Conservation (phyloP, 1,140 invertebrate genomes). For the Drosophila pruinosa region DNA sequence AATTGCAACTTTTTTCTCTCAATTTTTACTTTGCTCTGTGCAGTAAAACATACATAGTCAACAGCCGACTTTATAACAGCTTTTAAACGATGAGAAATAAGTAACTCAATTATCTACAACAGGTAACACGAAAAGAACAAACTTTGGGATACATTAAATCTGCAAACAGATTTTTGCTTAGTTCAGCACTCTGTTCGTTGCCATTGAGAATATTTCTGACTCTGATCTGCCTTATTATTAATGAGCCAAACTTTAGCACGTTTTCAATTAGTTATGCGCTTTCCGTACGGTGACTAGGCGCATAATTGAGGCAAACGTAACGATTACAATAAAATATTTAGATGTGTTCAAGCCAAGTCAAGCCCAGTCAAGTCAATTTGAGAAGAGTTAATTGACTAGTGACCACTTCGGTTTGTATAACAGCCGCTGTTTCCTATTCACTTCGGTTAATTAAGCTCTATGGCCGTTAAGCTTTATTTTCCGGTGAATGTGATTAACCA, state of each 20-base stretch:
- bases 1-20: slow-evolving; percentile 39
- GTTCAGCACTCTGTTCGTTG: background rate
- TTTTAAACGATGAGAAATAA: slow-evolving; percentile 49
- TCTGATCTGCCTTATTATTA: slow-evolving; percentile 64
- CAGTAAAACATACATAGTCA: slow-evolving; percentile 59
- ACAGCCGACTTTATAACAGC: slow-evolving; percentile 60
- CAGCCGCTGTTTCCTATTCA: slow-evolving; percentile 31
- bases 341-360: slow-evolving; percentile 17
- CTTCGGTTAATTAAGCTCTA: background rate
- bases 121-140: slow-evolving; percentile 47
- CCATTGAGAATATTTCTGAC: slow-evolving; percentile 11
- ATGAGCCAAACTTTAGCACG: slow-evolving; percentile 70
- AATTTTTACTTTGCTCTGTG: slow-evolving; percentile 8
- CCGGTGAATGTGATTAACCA: slow-evolving; percentile 53
- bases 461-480: background rate
- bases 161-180: background rate
- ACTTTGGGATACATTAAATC: background rate
- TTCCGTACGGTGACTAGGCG: slow-evolving; percentile 31
- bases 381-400: slow-evolving; percentile 58
- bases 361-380: background rate
- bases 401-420: slow-evolving; percentile 57
- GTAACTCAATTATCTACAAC: slow-evolving; percentile 71
- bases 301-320: slow-evolving; percentile 68
- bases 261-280: slow-evolving; percentile 74
- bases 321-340: slow-evolving; percentile 71